Evolutionary conservation across 1,140 invertebrate species (phyloP), one percentile per base, ranked within the genome.

Genomic region (Copidosoma floridanum): DNA sequence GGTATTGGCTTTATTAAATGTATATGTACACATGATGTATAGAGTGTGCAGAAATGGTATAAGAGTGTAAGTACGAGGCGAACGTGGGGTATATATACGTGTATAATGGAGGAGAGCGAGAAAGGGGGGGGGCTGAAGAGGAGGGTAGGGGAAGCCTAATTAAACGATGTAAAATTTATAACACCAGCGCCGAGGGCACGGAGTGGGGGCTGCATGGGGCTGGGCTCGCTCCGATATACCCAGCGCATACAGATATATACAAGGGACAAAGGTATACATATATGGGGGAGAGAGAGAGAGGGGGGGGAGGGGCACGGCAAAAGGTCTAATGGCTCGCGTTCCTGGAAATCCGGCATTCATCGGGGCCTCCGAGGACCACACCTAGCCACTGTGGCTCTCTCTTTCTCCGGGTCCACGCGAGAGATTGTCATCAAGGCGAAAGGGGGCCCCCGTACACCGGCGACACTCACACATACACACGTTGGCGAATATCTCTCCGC

Each of bases 141-240:
- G 52, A 50, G 41, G 60, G 64, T 52, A 63, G 69, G 64, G 66
- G 69, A 74, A 71, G 73, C 76, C 78, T 80, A 80, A 80, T 79
- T 80, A 79, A 80, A 80, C 77, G 76, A 80, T 80, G 78, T 79
- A 78, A 75, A 78, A 80, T 80, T 79, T 80, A 80, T 80, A 80
- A 80, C 78, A 79, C 78, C 75, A 79, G 73, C 66, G 70, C 68
- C 75, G 71, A 73, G 73, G 74, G 73, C 78, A 76, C 77, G 77
- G 75, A 76, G 76, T 75, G 65, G 76, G 76, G 74, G 78, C 77
- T 75, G 77, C n/a, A 75, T 69, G 68, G 54, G 67, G n/a, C n/a
- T n/a, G n/a, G n/a, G n/a, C n/a, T n/a, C n/a, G n/a, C n/a, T n/a
- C n/a, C n/a, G n/a, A n/a, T n/a, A n/a, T n/a, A n/a, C n/a, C n/a